phyloP scores from a whole-genome alignment of 2,888 invertebrate genomes.

The Himalopsyche anomala region DNA sequence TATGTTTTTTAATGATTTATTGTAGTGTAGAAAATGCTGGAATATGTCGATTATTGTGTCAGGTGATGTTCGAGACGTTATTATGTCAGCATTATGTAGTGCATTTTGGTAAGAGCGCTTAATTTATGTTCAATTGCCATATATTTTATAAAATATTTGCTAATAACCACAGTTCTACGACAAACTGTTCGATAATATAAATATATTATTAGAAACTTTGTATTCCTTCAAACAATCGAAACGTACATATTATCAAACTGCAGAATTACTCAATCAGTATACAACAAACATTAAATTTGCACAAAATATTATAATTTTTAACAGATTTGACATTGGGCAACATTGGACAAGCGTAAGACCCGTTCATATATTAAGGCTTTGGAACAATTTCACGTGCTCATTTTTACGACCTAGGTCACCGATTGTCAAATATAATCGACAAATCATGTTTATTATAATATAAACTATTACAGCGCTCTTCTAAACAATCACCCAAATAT shows the following conservation, averaged over 20 bases:
- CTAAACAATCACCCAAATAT: no score
- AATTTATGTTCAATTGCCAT: background rate
- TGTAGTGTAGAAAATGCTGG: background rate
- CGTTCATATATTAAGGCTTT: conserved; percentile 32
- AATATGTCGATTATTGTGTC: conserved; percentile 27
- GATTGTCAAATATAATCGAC: conserved; percentile 3
- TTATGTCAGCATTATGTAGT: conserved; percentile 7
- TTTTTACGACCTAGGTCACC: background rate
- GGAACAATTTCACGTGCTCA: background rate
- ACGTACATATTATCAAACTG: background rate
- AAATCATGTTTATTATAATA: background rate
- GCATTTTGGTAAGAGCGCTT: background rate
- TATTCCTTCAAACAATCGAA: background rate
- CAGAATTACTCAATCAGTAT: background rate
- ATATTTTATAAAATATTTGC: background rate
- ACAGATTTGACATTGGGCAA: conserved; percentile 13
- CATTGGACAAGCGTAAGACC: background rate
- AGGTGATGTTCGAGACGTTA: conserved; percentile 19
- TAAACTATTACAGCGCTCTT: background rate
- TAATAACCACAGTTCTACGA: background rate
- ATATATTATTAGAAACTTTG: background rate
- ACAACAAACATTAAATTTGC: conserved; percentile 32
- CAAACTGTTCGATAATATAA: background rate
- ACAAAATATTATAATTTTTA: background rate
- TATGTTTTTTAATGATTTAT: conserved; percentile 35